These are phyloP conservation scores for Knipowitschia caucasica DNA, from an alignment of 2,797 vertebrate species.

Conservation along the genomic window DNA sequence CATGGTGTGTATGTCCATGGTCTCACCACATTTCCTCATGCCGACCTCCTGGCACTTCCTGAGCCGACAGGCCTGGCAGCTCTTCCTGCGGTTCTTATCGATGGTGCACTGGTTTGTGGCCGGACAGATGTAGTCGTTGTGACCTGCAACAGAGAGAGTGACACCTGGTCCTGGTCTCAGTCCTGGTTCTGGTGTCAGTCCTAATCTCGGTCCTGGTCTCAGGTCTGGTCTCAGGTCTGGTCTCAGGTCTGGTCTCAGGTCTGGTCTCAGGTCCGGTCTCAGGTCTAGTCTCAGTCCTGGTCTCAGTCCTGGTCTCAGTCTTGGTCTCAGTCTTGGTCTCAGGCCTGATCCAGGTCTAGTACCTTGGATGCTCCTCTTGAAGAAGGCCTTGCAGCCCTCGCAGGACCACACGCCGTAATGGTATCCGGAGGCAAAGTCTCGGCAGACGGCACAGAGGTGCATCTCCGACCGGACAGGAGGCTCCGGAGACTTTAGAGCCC, in stretches of 20 bases:
- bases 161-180: background rate
- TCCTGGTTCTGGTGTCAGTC: constrained; percentile 78
- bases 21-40: constrained; percentile 95
- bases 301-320: background rate
- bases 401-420: constrained; percentile 98
- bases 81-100: constrained; percentile 95
- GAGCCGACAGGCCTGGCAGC: constrained; percentile 95
- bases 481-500: too few relatives aligned
- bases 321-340: background rate
- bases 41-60: constrained; percentile 98
- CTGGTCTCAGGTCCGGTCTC: too few relatives aligned
- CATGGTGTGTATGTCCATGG: background rate
- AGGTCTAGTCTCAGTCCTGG: background rate
- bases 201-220: constrained; percentile 69
- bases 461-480: constrained; percentile 73
- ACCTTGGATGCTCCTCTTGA: constrained; percentile 98
- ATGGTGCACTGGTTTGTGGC: constrained; percentile 98
- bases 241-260: background rate
- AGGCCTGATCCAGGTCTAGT: constrained; percentile 18
- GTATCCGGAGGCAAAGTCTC: constrained; percentile 94
- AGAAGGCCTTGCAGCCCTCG: constrained; percentile 97
- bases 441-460: constrained; percentile 93
- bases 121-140: constrained; percentile 96
- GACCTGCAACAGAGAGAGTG: constrained; percentile 65
- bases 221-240: background rate